Evolutionary conservation across 2,888 invertebrate species (phyloP).

Genomic region (Marronus borbonicus): DNA sequence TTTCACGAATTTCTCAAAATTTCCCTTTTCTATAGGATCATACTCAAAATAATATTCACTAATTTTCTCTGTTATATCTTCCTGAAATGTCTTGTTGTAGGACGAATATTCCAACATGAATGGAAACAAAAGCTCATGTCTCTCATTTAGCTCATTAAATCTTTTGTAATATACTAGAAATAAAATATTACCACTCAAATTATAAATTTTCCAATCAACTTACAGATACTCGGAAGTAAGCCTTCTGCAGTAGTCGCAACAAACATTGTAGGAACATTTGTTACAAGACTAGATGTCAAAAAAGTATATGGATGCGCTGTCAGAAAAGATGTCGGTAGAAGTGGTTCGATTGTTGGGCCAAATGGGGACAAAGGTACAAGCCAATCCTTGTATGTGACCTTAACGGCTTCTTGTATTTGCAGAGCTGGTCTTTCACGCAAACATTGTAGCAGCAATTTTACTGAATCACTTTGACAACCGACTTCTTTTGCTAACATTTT

Average conservation of each 20-base stretch:
- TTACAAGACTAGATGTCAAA: conserved; percentile 73
- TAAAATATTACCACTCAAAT: not conserved
- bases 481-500: conserved; percentile 73
- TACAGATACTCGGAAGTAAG: conserved; percentile 79
- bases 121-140: conserved; percentile 76
- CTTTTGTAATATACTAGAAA: conserved; percentile 54
- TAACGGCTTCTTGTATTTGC: conserved; percentile 72
- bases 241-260: conserved; percentile 80
- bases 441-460: conserved; percentile 75
- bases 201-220: not conserved
- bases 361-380: conserved; percentile 77
- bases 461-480: conserved; percentile 76
- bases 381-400: conserved; percentile 15
- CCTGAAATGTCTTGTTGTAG: conserved; percentile 12
- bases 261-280: conserved; percentile 78
- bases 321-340: conserved; percentile 70
- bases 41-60: conserved; percentile 73
- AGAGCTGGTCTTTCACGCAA: conserved; percentile 74
- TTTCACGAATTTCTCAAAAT: conserved; percentile 55
- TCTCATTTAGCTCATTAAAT: conserved; percentile 71
- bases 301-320: conserved; percentile 75
- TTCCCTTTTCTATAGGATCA: conserved; percentile 67
- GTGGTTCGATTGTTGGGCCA: conserved; percentile 77
- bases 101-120: conserved; percentile 77
- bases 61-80: conserved; percentile 72